Evolutionary conservation across 1,140 invertebrate genomes (phyloP), one percentile per base, ranked within the genome.

Genomic region (Tachypleus tridentatus): DNA sequence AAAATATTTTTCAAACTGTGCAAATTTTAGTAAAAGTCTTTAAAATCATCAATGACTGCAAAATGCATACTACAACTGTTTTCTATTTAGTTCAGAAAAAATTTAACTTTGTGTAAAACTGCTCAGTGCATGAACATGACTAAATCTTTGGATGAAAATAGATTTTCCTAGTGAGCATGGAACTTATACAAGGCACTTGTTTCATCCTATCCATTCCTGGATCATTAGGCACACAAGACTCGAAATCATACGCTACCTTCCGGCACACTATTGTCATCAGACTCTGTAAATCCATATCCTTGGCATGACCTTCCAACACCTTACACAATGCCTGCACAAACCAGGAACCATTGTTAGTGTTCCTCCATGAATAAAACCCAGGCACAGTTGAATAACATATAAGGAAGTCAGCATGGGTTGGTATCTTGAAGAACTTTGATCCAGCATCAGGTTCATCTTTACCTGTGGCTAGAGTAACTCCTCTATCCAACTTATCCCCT

Each of bases 321-420:
- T 84, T 77, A 71, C 87, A 89, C 2, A 98, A 78, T 3, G 93
- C 87, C 80, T 98, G 93, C 76, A 97, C 88, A 73, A 97, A 98
- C 94, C 95, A 98, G 0, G 67, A 69, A 8, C 92, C 91, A 51
- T 78, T 78, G 8, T 86, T 87, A 8, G 91, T 94, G 74, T 97
- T 97, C 64, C 94, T 83, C 95, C 95, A 98, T 0, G 93, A 96
- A 77, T 87, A 98, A 77, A 83, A 91, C 66, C 91, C 93, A 75
- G 92, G 88, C 64, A 97, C 87, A 49, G 93, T 96, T 7, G 92
- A 95, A 76, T 93, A 97, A 10, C 87, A 88, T 73, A 97, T 90
- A 7, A 97, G 79, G 77, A 97, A 94, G 76, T 98, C 94, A 29
- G 94, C 93, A 77, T 94, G 88, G 64, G 85, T 82, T 8, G 95